Evolutionary conservation across 2,113 vertebrate species (phyloP), one percentile per base, ranked within the genome.

Genomic region (Puntigrus tetrazona): DNA sequence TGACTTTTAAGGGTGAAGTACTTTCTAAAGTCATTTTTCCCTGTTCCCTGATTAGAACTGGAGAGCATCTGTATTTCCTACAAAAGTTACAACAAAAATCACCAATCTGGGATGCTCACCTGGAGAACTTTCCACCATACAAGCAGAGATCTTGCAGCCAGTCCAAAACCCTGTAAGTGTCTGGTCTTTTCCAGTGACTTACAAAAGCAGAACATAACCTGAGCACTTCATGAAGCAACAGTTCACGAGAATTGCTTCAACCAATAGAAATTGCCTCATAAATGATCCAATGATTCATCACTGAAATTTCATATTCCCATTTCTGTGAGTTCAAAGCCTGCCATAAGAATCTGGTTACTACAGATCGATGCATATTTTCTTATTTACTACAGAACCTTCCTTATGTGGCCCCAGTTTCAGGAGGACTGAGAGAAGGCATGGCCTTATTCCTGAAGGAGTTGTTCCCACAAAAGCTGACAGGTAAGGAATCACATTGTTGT

Each of bases 391-490:
- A 85, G 84, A 55, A 0, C 2, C 36, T 38, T 38, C 36, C 36
- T 38, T 38, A 4, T 38, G 36, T 38, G 36, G 36, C 36, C 36
- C 36, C 36, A 38, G 36, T 38, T 38, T 3, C 3, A 38, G 36
- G 36, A 38, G 36, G 36, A 18, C 10, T 1, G 38, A 74, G 16
- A 59, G 1, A 41, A 36, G 78, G 70, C 57, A 81, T 74, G 55
- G 77, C 77, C 25, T 36, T 85, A 20, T 80, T 27, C 22, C 29
- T 80, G 2, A 34, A 74, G n/a, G 84, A 25, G 13, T 7, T 29
- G 22, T 85, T 73, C 36, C 14, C 74, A 7, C 18, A 29, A 36
- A 85, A 52, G 78, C 10, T 22, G 22, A 61, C 4, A 0, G 5
- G 84, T 85, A 80, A 59, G 76, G 10, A 41, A 7, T 16, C 36